Evolutionary conservation across 2,888 invertebrate genomes (phyloP).

Genomic region (Tortricodes alternella): DNA sequence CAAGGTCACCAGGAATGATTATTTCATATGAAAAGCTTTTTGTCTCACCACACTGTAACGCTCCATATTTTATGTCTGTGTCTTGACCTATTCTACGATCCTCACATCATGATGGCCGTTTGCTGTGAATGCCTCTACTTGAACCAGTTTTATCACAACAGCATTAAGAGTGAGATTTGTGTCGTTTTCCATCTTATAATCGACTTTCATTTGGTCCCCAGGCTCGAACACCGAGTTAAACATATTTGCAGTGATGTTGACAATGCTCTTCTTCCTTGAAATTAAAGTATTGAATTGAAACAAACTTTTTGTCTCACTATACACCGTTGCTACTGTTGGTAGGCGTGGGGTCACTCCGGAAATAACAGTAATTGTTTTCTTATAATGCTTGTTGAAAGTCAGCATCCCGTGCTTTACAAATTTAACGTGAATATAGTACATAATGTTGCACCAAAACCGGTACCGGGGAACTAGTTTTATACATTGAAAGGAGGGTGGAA

Average conservation of each 20-base stretch:
- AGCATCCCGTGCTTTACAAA: conserved; percentile 12
- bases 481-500: conserved; percentile 14
- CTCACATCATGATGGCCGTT: background rate
- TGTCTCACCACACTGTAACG: conserved; percentile 1
- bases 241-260: conserved; percentile 14
- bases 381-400: conserved; percentile 13
- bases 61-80: conserved; percentile 13
- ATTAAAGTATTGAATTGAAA: conserved; percentile 17
- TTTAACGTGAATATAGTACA: conserved; percentile 18
- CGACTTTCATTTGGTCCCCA: conserved; percentile 6
- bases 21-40: conserved; percentile 11
- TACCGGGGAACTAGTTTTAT: background rate
- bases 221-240: conserved; percentile 11
- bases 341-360: conserved; percentile 15
- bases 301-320: conserved; percentile 14
- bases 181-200: conserved; percentile 20
- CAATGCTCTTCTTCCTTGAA: conserved; percentile 21
- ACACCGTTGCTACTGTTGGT: conserved; percentile 4
- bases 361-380: conserved; percentile 17
- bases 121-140: conserved; percentile 9
- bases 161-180: conserved; percentile 15
- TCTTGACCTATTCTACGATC: background rate
- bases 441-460: conserved; percentile 10
- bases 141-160: conserved; percentile 12
- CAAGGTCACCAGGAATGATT: background rate